A percentile compares a stretch with the other conserved stretches of the same genome.
Evolutionary conservation across 2,113 vertebrate genomes (phyloP).

Genomic region (Bolborhynchus lineola): DNA sequence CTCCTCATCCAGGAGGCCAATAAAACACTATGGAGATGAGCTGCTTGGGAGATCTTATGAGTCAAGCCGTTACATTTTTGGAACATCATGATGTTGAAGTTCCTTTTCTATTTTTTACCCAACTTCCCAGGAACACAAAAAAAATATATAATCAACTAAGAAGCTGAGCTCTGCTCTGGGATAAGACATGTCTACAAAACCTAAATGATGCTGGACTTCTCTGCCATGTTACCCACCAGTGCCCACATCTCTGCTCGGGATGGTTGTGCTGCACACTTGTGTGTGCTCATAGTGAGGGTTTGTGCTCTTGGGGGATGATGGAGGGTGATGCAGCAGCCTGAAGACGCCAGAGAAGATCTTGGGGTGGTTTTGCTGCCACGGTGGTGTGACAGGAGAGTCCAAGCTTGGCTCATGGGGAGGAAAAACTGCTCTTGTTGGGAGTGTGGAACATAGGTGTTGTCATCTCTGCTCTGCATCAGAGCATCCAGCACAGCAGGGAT

Average conservation of each 20-base stretch:
- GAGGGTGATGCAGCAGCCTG: not conserved
- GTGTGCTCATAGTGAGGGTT: not conserved
- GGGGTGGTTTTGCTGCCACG: not conserved
- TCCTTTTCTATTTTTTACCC: conserved; percentile 66
- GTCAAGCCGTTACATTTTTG: conserved; percentile 70
- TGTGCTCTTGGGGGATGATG: not conserved
- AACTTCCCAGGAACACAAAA: conserved; percentile 11
- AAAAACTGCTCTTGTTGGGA: rapidly evolving
- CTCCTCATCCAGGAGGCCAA: conserved; percentile 56
- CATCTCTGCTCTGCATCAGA: not conserved
- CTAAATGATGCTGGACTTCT: not conserved
- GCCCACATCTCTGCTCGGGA: not conserved
- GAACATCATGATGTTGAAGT: conserved; percentile 69
- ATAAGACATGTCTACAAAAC: not conserved
- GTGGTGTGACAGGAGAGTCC: not conserved
- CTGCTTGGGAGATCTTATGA: conserved; percentile 57
- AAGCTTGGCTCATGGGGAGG: not conserved
- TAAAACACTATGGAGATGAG: conserved; percentile 54
- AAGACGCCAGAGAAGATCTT: not conserved
- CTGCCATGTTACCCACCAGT: not conserved
- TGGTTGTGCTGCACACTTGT: not conserved
- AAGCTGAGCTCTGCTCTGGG: conserved; percentile 1
- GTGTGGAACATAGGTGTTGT: rapidly evolving
- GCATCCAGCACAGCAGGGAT: rapidly evolving
- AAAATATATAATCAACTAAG: not conserved